Base-by-base conservation (phyloP, 1,140 invertebrate genomes). In the Drosophila pandora region DNA sequence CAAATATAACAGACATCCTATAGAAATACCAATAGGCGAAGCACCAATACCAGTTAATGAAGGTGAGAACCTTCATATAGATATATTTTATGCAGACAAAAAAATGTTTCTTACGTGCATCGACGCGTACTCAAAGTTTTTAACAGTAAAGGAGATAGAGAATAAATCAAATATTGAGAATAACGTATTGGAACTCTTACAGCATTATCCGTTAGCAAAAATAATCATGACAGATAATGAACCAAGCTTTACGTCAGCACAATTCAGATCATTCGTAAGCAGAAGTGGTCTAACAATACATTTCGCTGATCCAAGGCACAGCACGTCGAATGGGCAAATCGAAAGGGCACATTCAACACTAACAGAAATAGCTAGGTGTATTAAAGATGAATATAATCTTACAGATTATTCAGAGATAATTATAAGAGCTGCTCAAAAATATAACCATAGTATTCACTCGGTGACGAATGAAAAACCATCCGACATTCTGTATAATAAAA, bases 81-180 rank as follows among this genome's bases (percentile, higher is more conserved):
- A 52, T 2, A 32, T 52, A 9, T 17, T 13, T 12, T 52, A 52
- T 13, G 28, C 49, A 1, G 25, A 52, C 4, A 34, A 6, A 9
- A 4, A 30, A 34, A 32, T 10, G 34, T 62, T 61, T 10, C 47
- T 50, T 5, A 62, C 58, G 25, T 55, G 50, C 2, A 41, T 69
- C 12, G 60, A 58, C 32, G 17, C 53, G 12, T 71, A 71, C 43
- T 71, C 60, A 1, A 63, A 56, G 52, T 71, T 21, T 9, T 22
- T 58, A 7, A 17, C 45, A 32, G 39, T 63, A 6, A 59, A 63
- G 37, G 43, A 63, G 30, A 71, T 71, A 3, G 10, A 49, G 53
- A 55, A 58, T 37, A 71, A 64, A 55, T 34, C 28, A 8, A 47
- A 63, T 10, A 63, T 70, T 10, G 58, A 30, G 12, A n/a, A n/a